Base-by-base conservation (phyloP, 1,140 invertebrate species). In the Brachystomella parvula region DNA sequence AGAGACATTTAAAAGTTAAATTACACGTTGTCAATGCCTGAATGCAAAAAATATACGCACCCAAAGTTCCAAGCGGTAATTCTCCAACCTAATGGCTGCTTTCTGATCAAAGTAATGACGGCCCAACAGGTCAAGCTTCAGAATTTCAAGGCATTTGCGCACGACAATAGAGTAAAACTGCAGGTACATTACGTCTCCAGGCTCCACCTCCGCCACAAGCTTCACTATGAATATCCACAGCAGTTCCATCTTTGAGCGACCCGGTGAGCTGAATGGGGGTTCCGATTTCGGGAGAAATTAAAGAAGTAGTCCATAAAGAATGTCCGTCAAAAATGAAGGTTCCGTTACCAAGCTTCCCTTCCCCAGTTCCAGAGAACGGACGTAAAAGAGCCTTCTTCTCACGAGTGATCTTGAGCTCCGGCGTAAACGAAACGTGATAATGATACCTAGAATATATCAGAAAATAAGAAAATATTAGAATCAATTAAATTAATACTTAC, bases 131-230 rank as follows among this genome's bases (percentile, higher is more conserved):
- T 66, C 65, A 24, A 73, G 33, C 6, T 64, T 26, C 49, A 73
- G 17, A 82, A 9, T 88, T 76, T 75, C 80, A 69, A 89, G 82
- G 66, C 85, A 86, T 73, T 86, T 87, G 3, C 88, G 78, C 67
- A 90, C 82, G 15, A 91, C 82, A 6, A 90, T 84, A 71, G 90
- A 91, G 47, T 89, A 87, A 0, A 92, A 78, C 70, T 88, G 86
- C 1, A 73, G 59, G 61, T 72, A 73, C 62, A 61, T 62, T 0
- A 29, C 32, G 39, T 69, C 67, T 1, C 32, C 53, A n/a, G 63
- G 56, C 2, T n/a, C 31, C 59, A 73, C 29, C 19, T 69, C 31
- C 9, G 15, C 39, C 21, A 62, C 30, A 3, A 32, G 26, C 28
- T 62, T 62, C 3, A 62, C 21, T n/a, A 12, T 53, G 9, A 24